phyloP scores from a whole-genome alignment of 1,140 invertebrate species.

The Oreohelix idahoensis region DNA sequence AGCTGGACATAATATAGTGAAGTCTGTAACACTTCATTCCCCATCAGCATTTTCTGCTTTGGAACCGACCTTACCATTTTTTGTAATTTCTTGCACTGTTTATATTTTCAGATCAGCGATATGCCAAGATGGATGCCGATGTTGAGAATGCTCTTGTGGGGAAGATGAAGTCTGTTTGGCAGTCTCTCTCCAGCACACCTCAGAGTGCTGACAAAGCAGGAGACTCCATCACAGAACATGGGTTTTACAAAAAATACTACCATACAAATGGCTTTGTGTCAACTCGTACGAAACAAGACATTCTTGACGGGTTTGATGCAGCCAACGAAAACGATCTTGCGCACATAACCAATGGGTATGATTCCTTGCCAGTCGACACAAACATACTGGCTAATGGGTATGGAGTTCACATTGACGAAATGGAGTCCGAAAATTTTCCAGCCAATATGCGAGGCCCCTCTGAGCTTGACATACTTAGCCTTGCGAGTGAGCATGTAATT shows the following conservation, averaged over 20 bases:
- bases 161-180: background rate
- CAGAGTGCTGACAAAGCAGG: background rate
- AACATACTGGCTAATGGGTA: background rate
- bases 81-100: background rate
- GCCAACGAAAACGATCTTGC: background rate
- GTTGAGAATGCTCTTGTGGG: background rate
- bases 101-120: background rate
- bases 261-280: background rate
- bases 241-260: background rate
- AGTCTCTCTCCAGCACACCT: background rate
- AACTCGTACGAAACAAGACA: background rate
- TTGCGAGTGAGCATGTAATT: background rate
- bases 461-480: background rate
- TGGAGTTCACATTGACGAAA: background rate
- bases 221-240: background rate
- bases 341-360: background rate
- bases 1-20: no score
- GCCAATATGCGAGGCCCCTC: background rate
- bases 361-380: background rate
- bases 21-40: no score
- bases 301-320: background rate
- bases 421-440: background rate
- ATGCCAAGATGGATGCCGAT: background rate
- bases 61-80: no score
- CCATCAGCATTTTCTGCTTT: no score